Evolutionary conservation across 1,140 invertebrate genomes (phyloP).

Genomic region (Neodiprion pinetum): DNA sequence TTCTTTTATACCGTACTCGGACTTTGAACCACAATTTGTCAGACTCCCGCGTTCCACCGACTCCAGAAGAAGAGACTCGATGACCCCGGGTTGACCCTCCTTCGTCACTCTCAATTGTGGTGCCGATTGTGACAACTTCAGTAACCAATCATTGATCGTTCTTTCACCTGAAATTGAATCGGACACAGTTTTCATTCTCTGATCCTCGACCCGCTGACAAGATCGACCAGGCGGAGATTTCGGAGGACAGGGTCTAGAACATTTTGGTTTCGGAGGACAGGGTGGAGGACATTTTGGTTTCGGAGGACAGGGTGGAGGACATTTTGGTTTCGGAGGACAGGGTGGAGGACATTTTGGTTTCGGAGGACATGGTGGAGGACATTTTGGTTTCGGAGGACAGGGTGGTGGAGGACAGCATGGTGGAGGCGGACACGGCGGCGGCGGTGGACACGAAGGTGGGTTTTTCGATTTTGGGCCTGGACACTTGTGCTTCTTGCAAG

Average conservation of each 20-base stretch:
- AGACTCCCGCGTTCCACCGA: no score
- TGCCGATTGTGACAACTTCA: no score
- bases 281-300: neutral
- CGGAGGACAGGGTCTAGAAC: neutral
- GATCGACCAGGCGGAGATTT: neutral
- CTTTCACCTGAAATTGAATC: no score
- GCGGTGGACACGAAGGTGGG: neutral
- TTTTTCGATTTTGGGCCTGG: neutral
- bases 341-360: neutral
- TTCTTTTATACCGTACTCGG: no score
- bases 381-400: neutral
- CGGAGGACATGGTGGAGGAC: constrained; percentile 1
- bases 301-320: neutral
- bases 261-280: neutral
- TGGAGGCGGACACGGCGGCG: neutral
- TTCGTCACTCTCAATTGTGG: no score
- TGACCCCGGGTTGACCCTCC: no score
- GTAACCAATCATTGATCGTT: no score
- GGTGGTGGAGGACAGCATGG: neutral
- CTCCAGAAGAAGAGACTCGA: no score
- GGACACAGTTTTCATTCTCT: no score
- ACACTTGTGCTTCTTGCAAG: neutral
- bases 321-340: neutral
- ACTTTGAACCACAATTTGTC: no score
- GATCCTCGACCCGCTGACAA: no score